phyloP scores from a whole-genome alignment of 2,113 vertebrate genomes.

The Archocentrus centrarchus region DNA sequence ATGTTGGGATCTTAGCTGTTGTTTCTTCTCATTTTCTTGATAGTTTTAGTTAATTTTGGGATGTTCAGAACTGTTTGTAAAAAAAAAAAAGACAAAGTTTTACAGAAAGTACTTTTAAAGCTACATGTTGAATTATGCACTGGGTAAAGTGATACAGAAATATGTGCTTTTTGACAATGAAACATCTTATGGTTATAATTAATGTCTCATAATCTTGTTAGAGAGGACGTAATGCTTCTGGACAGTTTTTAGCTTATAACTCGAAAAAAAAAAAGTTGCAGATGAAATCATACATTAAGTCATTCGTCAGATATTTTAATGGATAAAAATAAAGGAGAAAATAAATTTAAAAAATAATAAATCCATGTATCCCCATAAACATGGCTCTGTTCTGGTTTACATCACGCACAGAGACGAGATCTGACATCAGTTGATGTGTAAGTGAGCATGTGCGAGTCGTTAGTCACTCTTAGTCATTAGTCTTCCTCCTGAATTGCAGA shows the following conservation, averaged over 20 bases:
- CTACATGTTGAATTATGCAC: not conserved
- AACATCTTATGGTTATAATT: not conserved
- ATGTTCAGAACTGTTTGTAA: not conserved
- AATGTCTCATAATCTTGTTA: not conserved
- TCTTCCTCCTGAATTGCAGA: not conserved
- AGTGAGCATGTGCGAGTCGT: not conserved
- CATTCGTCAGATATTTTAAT: not conserved
- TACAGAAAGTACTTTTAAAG: not conserved
- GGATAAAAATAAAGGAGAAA: not conserved
- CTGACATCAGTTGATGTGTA: constrained; percentile 2
- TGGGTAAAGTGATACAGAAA: not conserved
- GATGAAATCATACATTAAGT: not conserved
- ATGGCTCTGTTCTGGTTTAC: not conserved
- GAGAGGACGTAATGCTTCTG: not conserved
- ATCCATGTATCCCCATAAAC: not conserved
- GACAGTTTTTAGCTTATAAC: fast-evolving
- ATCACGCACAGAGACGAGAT: fast-evolving
- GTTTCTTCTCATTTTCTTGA: not conserved
- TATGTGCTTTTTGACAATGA: not conserved
- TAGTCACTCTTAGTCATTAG: not conserved
- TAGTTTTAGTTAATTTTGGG: not conserved
- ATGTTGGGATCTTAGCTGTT: not conserved
- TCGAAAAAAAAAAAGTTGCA: not conserved
- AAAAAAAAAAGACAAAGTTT: not conserved
- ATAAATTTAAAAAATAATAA: not conserved